Percentiles rank a stretch among this genome's conserved stretches.
phyloP scores from a whole-genome alignment of 2,113 vertebrate species.

The Brachyhypopomus gauderio region DNA sequence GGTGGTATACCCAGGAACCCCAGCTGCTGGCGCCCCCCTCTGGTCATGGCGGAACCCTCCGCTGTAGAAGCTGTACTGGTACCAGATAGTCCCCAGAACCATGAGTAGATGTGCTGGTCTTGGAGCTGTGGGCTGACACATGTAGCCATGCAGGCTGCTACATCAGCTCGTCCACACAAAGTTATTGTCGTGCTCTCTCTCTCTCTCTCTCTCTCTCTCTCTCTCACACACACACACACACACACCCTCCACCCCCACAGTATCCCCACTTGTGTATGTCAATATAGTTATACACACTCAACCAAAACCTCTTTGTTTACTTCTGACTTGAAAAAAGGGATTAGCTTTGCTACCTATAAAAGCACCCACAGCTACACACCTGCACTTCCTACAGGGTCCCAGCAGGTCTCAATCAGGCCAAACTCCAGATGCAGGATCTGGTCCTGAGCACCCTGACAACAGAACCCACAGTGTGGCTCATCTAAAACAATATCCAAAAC shows the following conservation, averaged over 20 bases:
- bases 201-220: too few relatives aligned
- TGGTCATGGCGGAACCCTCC: conserved; percentile 39
- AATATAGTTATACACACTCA: not conserved
- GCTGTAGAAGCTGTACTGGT: conserved; percentile 60
- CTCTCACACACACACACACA: conserved; percentile 17
- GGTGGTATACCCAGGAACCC: conserved; percentile 19
- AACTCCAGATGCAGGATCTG: too few relatives aligned
- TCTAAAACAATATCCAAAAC: too few relatives aligned
- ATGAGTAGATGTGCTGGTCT: conserved; percentile 63
- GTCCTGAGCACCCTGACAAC: too few relatives aligned
- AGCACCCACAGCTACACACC: too few relatives aligned
- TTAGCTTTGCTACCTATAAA: too few relatives aligned
- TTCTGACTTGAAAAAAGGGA: too few relatives aligned
- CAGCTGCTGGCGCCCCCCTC: conserved; percentile 31
- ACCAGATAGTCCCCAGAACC: conserved; percentile 67
- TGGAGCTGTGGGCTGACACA: conserved; percentile 58
- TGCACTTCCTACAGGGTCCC: too few relatives aligned
- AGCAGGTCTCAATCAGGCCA: too few relatives aligned
- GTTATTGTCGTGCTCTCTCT: too few relatives aligned
- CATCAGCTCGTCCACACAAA: conserved; percentile 62
- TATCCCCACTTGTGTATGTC: conserved; percentile 35
- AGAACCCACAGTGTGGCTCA: too few relatives aligned
- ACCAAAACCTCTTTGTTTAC: not conserved
- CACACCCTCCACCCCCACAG: not conserved
- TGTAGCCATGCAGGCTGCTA: conserved; percentile 65